Evolutionary conservation across 2,797 vertebrate genomes (phyloP).

Genomic region (Melanotaenia maccullochi): DNA sequence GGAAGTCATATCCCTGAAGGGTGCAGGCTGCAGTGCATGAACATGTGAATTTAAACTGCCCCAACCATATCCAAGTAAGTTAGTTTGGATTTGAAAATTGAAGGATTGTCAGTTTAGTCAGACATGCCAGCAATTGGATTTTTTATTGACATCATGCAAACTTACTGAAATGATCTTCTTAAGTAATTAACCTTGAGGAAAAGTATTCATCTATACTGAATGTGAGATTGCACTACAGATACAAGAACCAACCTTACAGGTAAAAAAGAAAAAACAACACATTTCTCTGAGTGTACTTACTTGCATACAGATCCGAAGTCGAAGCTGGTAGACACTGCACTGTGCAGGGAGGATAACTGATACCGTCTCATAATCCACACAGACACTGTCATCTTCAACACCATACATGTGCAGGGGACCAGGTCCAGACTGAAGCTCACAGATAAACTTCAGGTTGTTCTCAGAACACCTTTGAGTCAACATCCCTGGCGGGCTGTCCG

Average conservation of each 20-base stretch:
- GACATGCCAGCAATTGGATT: no score
- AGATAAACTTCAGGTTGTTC: conserved; percentile 76
- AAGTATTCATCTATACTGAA: no score
- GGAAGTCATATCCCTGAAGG: no score
- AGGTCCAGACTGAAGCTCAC: conserved; percentile 60
- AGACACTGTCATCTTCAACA: conserved; percentile 17
- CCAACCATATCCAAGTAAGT: no score
- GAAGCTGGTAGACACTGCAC: conserved; percentile 80
- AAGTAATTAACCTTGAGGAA: no score
- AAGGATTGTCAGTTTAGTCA: no score
- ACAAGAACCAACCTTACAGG: neutral
- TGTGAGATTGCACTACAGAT: no score
- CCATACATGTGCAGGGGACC: neutral
- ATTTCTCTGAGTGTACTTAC: conserved; percentile 33
- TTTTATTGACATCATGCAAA: no score
- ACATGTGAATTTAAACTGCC: no score
- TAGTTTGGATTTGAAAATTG: no score
- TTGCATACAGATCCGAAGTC: conserved; percentile 77
- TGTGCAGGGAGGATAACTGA: conserved; percentile 76
- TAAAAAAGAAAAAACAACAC: neutral
- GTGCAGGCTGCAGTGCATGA: no score
- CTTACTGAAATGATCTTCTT: no score
- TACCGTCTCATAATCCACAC: conserved; percentile 33
- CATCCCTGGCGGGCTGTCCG: neutral
- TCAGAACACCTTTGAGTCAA: conserved; percentile 44